These are phyloP conservation scores for Dolichoris vasculosae DNA, from an alignment of 1,140 invertebrate species.

Conservation along the genomic window DNA sequence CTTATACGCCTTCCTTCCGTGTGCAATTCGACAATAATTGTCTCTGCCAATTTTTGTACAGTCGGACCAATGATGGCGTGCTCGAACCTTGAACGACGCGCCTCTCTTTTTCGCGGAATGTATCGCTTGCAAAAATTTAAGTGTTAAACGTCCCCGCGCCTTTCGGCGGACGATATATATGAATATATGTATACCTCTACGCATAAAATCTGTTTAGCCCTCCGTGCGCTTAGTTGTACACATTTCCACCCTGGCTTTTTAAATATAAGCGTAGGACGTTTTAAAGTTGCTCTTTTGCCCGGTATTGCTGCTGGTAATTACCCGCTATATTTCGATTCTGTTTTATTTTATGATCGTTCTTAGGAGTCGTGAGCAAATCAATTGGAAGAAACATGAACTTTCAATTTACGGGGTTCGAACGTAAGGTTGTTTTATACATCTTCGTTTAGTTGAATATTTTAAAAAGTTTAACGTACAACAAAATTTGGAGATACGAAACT, in stretches of 20 bases:
- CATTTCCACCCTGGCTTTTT: constrained; percentile 25
- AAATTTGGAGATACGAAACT: not conserved
- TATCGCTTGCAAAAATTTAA: not conserved
- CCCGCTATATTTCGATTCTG: constrained; percentile 17
- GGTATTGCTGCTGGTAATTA: constrained; percentile 28
- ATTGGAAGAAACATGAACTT: not conserved
- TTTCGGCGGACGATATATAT: not conserved
- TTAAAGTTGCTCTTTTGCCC: constrained; percentile 16
- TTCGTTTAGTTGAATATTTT: not conserved
- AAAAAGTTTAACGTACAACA: not conserved
- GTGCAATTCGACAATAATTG: constrained; percentile 52
- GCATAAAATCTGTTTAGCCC: not conserved
- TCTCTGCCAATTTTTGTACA: constrained; percentile 44
- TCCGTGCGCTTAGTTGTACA: not conserved
- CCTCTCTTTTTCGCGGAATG: constrained; percentile 43
- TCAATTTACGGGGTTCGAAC: not conserved
- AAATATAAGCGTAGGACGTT: constrained; percentile 41
- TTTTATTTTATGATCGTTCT: constrained; percentile 44
- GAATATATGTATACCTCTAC: not conserved
- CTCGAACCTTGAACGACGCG: not conserved
- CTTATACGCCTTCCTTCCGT: constrained; percentile 23
- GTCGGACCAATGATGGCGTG: not conserved
- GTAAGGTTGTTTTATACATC: not conserved
- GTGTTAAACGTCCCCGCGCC: not conserved
- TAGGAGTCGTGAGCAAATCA: constrained; percentile 22